phyloP scores from a whole-genome alignment of 2,113 vertebrate genomes.

The Siniperca chuatsi region DNA sequence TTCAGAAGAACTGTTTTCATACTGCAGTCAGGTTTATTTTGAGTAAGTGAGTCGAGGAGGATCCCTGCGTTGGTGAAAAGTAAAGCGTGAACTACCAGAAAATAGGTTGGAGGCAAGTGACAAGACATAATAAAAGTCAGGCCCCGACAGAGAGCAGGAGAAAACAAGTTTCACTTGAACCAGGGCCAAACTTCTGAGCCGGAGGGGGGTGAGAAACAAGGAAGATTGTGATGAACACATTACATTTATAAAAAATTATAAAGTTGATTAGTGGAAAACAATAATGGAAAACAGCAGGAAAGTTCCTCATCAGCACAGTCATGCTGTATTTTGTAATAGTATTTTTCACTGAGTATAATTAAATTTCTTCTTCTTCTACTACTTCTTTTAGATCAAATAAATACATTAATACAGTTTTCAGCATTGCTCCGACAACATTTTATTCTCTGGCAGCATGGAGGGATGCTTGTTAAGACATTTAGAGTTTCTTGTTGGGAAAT shows the following conservation, averaged over 20 bases:
- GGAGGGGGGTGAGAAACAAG: slow-evolving; percentile 30
- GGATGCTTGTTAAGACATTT: not conserved
- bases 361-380: not conserved
- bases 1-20: not conserved
- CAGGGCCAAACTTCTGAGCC: slow-evolving; percentile 69
- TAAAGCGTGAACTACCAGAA: not conserved
- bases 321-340: not conserved
- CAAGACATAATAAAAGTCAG: slow-evolving; percentile 24
- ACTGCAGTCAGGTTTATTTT: not conserved
- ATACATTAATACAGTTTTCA: not conserved
- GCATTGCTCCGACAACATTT: not conserved
- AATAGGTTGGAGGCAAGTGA: slow-evolving; percentile 4
- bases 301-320: not conserved
- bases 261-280: not conserved
- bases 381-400: not conserved
- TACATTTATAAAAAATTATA: not conserved
- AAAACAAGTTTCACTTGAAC: slow-evolving; percentile 84
- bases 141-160: slow-evolving; percentile 31
- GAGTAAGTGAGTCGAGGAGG: not conserved
- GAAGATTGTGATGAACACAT: not conserved
- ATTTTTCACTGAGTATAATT: not conserved
- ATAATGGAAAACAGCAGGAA: not conserved
- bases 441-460: too few relatives aligned
- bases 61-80: not conserved
- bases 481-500: not conserved